These are phyloP conservation scores for Drosophila merina DNA, from an alignment of 2,888 invertebrate species.

Conservation along the genomic window DNA sequence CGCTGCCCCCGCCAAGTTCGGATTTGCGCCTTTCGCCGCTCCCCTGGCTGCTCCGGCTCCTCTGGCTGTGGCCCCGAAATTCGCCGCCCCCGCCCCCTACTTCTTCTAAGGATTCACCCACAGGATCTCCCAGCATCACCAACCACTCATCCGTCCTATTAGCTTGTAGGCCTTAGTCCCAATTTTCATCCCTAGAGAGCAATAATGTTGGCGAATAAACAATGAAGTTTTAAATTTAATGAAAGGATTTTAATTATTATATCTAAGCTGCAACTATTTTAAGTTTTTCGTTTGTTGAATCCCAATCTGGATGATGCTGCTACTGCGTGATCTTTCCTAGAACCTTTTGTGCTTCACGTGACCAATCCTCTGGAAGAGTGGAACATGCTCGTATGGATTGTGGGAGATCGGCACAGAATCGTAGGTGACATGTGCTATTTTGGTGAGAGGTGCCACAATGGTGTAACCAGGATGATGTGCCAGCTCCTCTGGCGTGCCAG, in stretches of 20 bases:
- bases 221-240: slow-evolving; percentile 8
- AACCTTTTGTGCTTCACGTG: slow-evolving; percentile 57
- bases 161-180: slow-evolving; percentile 42
- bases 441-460: slow-evolving; percentile 73
- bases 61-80: slow-evolving; percentile 53
- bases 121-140: slow-evolving; percentile 6
- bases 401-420: slow-evolving; percentile 75
- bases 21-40: slow-evolving; percentile 48
- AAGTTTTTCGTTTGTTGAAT: not conserved
- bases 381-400: slow-evolving; percentile 72
- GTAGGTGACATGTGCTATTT: slow-evolving; percentile 76
- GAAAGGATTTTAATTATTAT: not conserved
- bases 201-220: slow-evolving; percentile 55
- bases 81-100: slow-evolving; percentile 61
- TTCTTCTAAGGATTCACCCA: slow-evolving; percentile 50
- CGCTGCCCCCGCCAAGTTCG: slow-evolving; percentile 53
- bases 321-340: not conserved
- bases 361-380: slow-evolving; percentile 74
- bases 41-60: slow-evolving; percentile 53
- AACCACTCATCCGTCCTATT: slow-evolving; percentile 38
- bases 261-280: not conserved
- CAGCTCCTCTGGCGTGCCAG: slow-evolving; percentile 20
- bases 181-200: slow-evolving; percentile 40
- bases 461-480: slow-evolving; percentile 69
- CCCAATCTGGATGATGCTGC: no score